phyloP scores from a whole-genome alignment of 2,113 vertebrate genomes.

The Sakesphorus luctuosus region DNA sequence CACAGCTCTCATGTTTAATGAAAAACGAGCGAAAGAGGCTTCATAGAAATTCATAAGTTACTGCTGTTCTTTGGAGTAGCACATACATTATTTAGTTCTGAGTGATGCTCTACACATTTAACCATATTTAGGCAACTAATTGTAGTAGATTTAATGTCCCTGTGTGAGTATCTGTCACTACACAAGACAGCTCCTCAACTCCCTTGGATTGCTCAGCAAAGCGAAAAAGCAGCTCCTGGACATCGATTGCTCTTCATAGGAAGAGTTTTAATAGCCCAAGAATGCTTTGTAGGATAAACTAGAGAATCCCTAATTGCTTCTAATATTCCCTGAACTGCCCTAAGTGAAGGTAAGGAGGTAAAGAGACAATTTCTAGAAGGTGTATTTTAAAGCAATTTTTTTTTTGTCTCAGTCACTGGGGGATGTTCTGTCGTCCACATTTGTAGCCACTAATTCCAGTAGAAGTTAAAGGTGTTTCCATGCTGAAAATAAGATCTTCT shows the following conservation, averaged over 20 bases:
- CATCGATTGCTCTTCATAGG: slow-evolving; percentile 14
- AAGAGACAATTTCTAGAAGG: not conserved
- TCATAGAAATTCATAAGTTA: slow-evolving; percentile 73
- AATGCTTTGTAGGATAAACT: not conserved
- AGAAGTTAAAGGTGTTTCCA: not conserved
- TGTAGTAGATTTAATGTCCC: slow-evolving; percentile 6
- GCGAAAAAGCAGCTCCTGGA: not conserved
- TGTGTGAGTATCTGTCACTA: slow-evolving; percentile 2
- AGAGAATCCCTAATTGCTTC: not conserved
- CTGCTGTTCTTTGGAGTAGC: slow-evolving; percentile 60
- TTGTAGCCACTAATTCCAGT: not conserved
- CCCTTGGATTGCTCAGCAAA: not conserved
- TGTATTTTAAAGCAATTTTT: not conserved
- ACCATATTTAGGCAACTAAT: slow-evolving; percentile 49
- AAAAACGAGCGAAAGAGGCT: slow-evolving; percentile 66
- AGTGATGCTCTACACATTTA: slow-evolving; percentile 34
- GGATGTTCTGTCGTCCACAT: not conserved
- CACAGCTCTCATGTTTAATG: slow-evolving; percentile 75
- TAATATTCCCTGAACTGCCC: not conserved
- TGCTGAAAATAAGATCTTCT: not conserved
- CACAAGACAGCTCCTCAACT: not conserved
- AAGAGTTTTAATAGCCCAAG: not conserved
- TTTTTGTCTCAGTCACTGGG: not conserved
- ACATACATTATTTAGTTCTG: slow-evolving; percentile 71
- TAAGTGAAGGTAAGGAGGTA: not conserved